Evolutionary conservation across 2,888 invertebrate genomes (phyloP).

Genomic region (Pyrocoelia pectoralis): DNA sequence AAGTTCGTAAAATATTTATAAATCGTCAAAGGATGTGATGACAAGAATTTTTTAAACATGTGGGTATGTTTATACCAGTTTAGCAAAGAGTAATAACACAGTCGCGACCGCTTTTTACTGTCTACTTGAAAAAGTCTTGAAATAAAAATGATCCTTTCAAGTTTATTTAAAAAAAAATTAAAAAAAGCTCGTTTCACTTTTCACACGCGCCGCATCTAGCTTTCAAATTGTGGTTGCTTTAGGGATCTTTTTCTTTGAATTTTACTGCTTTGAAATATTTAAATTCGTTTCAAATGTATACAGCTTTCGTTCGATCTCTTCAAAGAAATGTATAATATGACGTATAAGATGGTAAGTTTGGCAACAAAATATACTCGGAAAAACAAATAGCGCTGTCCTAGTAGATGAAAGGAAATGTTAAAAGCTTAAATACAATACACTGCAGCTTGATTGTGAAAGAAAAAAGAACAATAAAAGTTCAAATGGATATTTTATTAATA

Average conservation of each 20-base stretch:
- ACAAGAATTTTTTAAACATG: constrained; percentile 28
- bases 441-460: too few species aligned
- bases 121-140: constrained; percentile 15
- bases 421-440: too few species aligned
- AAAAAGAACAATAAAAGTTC: neutral
- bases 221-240: neutral
- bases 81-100: constrained; percentile 29
- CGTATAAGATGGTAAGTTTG: neutral
- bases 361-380: too few species aligned
- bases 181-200: constrained; percentile 11
- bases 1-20: constrained; percentile 39
- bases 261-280: neutral
- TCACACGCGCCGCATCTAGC: neutral
- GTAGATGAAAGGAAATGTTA: too few species aligned
- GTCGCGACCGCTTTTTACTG: constrained; percentile 22
- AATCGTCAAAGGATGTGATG: constrained; percentile 35
- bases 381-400: too few species aligned
- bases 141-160: constrained; percentile 14
- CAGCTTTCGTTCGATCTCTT: neutral
- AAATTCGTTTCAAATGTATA: constrained; percentile 1
- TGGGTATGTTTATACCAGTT: constrained; percentile 29
- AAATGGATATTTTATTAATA: constrained; percentile 1
- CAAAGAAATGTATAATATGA: neutral
- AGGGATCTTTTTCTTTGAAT: neutral
- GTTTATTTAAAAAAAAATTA: constrained; percentile 14